Conservation (phyloP, 37 sponge, comb jelly and placozoan genomes). For the Beroe ovata region DNA sequence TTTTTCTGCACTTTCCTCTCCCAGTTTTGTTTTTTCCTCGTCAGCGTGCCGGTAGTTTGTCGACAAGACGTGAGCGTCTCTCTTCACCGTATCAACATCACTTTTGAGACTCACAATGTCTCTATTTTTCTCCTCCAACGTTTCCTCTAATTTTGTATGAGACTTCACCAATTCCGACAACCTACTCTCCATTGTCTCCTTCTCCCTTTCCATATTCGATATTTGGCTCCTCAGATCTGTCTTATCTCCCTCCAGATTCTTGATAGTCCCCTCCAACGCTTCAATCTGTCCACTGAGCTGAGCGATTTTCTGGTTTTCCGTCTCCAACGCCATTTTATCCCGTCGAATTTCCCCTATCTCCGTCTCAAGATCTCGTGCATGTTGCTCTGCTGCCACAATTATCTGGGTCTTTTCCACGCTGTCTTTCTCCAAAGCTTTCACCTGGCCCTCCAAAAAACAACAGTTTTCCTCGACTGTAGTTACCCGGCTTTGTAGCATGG, state of each 20-base stretch:
- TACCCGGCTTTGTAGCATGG: constrained; percentile 29
- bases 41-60: background rate
- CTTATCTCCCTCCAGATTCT: background rate
- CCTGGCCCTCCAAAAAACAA: constrained; percentile 47
- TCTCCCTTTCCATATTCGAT: background rate
- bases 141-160: constrained; percentile 14
- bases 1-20: background rate
- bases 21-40: background rate
- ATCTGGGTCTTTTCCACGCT: constrained; percentile 37
- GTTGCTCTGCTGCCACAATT: constrained; percentile 42
- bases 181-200: background rate
- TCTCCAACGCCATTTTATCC: background rate
- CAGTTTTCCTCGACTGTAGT: constrained; percentile 57
- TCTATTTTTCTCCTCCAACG: constrained; percentile 5
- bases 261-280: background rate
- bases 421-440: constrained; percentile 31
- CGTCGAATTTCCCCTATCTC: background rate
- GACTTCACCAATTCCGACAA: constrained; percentile 45
- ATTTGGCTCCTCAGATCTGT: background rate
- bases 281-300: background rate
- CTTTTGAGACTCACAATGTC: background rate
- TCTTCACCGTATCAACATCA: background rate
- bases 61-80: background rate
- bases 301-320: background rate
- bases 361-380: constrained; percentile 43